Percentiles rank a stretch among this genome's conserved stretches.
Conservation (phyloP, 1,140 invertebrate species). For the Mizuhopecten yessoensis region DNA sequence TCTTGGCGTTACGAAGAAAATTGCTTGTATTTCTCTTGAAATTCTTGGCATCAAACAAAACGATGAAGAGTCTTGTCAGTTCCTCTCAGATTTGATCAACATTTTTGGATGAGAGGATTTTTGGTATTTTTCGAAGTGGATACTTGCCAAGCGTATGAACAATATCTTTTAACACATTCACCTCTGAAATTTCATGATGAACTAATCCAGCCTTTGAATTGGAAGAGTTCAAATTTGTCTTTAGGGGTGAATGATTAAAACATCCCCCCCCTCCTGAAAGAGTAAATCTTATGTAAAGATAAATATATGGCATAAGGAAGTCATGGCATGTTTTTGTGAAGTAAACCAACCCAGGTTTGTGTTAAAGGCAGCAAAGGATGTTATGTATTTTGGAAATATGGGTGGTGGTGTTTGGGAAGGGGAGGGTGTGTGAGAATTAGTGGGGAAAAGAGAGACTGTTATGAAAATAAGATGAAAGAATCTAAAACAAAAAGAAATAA, state of each 20-base stretch:
- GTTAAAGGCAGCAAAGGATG: not conserved
- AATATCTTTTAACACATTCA: too few relatives aligned
- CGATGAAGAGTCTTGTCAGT: not conserved
- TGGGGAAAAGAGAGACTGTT: too few relatives aligned
- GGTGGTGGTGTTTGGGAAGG: too few relatives aligned
- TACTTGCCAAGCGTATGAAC: not conserved
- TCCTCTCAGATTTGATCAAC: not conserved
- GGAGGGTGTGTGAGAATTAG: too few relatives aligned
- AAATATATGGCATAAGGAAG: not conserved
- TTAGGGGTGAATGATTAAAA: too few relatives aligned
- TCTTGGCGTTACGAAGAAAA: not conserved
- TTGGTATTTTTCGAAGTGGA: not conserved
- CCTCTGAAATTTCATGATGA: too few relatives aligned
- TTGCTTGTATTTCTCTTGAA: not conserved
- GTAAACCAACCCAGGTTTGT: not conserved
- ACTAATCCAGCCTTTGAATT: too few relatives aligned
- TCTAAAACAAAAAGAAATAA: too few relatives aligned
- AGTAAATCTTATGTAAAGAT: not conserved
- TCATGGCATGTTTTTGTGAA: not conserved
- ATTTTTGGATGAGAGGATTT: not conserved
- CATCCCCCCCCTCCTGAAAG: too few relatives aligned
- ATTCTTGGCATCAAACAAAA: not conserved
- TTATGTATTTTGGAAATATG: not conserved
- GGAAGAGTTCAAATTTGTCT: too few relatives aligned
- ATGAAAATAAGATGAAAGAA: too few relatives aligned